Conservation (phyloP, 2,797 vertebrate species). For the Sebastes iracundus region DNA sequence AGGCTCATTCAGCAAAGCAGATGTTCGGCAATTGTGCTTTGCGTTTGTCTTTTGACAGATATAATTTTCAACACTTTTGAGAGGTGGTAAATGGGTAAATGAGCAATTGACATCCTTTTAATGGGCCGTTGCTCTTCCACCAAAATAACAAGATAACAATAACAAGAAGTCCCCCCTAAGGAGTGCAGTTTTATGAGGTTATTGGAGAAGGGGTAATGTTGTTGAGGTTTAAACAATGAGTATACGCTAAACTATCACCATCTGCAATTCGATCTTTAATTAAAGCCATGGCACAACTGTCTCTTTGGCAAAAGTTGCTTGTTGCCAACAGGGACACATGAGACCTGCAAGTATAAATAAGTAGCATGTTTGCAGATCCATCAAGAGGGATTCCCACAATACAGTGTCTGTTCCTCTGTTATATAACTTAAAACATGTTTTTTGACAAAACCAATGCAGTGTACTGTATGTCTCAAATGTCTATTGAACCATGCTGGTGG, state of each 20-base stretch:
- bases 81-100: conserved; percentile 68
- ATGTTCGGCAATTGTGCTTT: conserved; percentile 76
- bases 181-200: conserved; percentile 24
- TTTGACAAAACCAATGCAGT: conserved; percentile 33
- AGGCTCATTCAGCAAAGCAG: conserved; percentile 76
- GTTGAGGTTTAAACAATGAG: conserved; percentile 14
- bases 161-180: conserved; percentile 24
- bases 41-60: conserved; percentile 77
- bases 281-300: not conserved
- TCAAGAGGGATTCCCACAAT: not conserved
- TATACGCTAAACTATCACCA: not conserved
- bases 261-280: conserved; percentile 8
- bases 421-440: conserved; percentile 1
- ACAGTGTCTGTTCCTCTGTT: not conserved
- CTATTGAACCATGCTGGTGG: not conserved
- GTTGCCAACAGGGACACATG: conserved; percentile 4
- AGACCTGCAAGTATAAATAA: conserved; percentile 11
- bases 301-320: conserved; percentile 2
- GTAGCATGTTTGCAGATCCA: conserved; percentile 34
- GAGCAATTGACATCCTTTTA: conserved; percentile 68
- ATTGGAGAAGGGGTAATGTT: conserved; percentile 10
- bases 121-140: conserved; percentile 23
- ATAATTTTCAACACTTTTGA: conserved; percentile 70
- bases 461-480: conserved; percentile 13
- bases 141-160: conserved; percentile 4